Conservation (phyloP, 2,797 vertebrate species). For the Pachyuromys duprasi region DNA sequence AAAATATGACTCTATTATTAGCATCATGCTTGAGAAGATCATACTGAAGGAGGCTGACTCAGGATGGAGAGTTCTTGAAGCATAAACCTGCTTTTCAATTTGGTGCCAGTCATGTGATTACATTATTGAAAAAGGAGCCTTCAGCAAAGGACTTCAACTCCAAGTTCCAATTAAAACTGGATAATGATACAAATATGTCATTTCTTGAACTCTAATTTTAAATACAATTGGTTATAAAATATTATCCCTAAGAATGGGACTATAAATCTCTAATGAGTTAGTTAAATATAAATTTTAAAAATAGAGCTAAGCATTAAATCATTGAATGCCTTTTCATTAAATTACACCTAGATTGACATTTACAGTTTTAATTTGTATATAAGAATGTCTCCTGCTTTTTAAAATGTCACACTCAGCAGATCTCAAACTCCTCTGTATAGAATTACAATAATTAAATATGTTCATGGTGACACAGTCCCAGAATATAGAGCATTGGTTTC, state of each 20-base stretch:
- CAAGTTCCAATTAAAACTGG: background rate
- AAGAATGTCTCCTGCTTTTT: background rate
- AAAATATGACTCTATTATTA: background rate
- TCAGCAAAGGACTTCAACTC: background rate
- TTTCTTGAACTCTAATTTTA: slow-evolving; percentile 14
- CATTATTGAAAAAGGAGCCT: background rate
- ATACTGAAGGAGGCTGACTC: background rate
- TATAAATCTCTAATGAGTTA: background rate
- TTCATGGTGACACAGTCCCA: background rate
- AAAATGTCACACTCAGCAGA: background rate
- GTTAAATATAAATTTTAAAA: background rate
- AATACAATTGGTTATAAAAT: background rate
- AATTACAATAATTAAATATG: background rate
- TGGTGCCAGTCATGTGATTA: background rate
- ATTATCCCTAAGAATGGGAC: background rate
- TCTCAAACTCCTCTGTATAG: background rate
- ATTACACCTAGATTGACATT: background rate
- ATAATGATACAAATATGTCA: background rate
- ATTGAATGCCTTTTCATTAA: slow-evolving; percentile 20
- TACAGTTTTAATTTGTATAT: background rate
- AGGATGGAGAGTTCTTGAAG: background rate
- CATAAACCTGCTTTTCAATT: background rate
- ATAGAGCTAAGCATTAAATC: background rate
- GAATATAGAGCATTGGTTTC: background rate
- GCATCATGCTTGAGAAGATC: background rate